These are phyloP conservation scores for Trissolcus japonicus DNA, from an alignment of 2,888 invertebrate genomes.

Conservation along the genomic window DNA sequence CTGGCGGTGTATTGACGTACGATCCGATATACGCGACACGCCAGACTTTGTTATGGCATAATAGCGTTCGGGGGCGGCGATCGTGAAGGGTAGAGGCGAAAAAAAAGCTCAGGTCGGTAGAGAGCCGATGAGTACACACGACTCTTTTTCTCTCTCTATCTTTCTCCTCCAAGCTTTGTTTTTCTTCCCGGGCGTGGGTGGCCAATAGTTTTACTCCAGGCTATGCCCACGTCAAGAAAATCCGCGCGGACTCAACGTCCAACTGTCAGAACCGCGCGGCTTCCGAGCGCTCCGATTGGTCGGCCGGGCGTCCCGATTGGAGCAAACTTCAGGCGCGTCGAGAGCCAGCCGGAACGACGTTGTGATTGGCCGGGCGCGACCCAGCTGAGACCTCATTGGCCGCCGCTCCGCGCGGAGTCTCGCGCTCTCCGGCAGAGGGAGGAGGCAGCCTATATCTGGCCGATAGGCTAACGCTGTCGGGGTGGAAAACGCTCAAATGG, in stretches of 20 bases:
- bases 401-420: conserved; percentile 62
- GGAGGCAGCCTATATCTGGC: conserved; percentile 67
- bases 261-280: conserved; percentile 37
- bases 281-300: conserved; percentile 59
- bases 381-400: conserved; percentile 26
- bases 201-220: conserved; percentile 74
- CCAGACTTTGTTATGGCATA: conserved; percentile 72
- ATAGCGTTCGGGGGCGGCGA: conserved; percentile 63
- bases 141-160: conserved; percentile 57
- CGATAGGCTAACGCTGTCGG: conserved; percentile 73
- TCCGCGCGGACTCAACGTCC: conserved; percentile 69
- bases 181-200: conserved; percentile 71
- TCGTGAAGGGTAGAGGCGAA: conserved; percentile 51
- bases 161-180: conserved; percentile 60
- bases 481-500: conserved; percentile 77
- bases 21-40: conserved; percentile 70
- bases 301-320: conserved; percentile 60
- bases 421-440: conserved; percentile 44
- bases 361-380: conserved; percentile 12
- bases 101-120: conserved; percentile 68
- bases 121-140: conserved; percentile 70
- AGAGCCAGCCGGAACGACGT: neutral
- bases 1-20: conserved; percentile 69
- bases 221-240: conserved; percentile 64
- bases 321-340: neutral